Percentiles rank a stretch among this genome's conserved stretches.
Evolutionary conservation across 1,140 invertebrate species (phyloP).

Genomic region (Pogonognathellus flavescens): DNA sequence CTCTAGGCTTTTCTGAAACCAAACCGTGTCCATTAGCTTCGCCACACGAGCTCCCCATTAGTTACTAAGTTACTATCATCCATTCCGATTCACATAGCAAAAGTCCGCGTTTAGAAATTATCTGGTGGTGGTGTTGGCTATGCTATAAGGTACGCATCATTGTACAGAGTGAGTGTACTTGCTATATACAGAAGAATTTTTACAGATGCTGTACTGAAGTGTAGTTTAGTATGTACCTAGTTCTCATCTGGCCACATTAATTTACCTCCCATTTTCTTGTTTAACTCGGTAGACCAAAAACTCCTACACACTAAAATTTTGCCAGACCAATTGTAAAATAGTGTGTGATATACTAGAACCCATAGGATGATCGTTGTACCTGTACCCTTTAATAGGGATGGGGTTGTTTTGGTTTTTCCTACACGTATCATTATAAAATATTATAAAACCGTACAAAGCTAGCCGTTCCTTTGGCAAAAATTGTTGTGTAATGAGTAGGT

Average conservation of each 20-base stretch:
- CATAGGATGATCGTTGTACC: not conserved
- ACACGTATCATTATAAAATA: too few relatives aligned
- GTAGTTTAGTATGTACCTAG: not conserved
- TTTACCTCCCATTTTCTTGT: slow-evolving; percentile 32
- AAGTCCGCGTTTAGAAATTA: slow-evolving; percentile 24
- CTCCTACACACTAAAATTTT: slow-evolving; percentile 23
- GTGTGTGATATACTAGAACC: not conserved
- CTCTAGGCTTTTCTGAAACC: slow-evolving; percentile 48
- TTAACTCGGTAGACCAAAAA: not conserved
- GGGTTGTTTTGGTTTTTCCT: too few relatives aligned
- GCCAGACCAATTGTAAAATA: slow-evolving; percentile 28
- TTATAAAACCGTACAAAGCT: too few relatives aligned
- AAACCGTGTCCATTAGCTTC: slow-evolving; percentile 56
- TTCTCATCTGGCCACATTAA: slow-evolving; percentile 30
- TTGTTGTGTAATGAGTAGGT: too few relatives aligned
- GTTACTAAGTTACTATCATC: slow-evolving; percentile 41
- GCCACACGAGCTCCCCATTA: slow-evolving; percentile 55
- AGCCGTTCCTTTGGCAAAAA: too few relatives aligned
- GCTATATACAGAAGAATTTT: not conserved
- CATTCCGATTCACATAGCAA: slow-evolving; percentile 45
- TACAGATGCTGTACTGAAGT: not conserved
- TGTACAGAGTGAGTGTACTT: not conserved
- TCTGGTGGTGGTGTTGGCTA: slow-evolving; percentile 3
- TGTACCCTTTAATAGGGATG: too few relatives aligned
- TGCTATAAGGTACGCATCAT: too few relatives aligned